Base-by-base conservation (phyloP, 2,113 vertebrate species). In the Amblyopsis rosae region DNA sequence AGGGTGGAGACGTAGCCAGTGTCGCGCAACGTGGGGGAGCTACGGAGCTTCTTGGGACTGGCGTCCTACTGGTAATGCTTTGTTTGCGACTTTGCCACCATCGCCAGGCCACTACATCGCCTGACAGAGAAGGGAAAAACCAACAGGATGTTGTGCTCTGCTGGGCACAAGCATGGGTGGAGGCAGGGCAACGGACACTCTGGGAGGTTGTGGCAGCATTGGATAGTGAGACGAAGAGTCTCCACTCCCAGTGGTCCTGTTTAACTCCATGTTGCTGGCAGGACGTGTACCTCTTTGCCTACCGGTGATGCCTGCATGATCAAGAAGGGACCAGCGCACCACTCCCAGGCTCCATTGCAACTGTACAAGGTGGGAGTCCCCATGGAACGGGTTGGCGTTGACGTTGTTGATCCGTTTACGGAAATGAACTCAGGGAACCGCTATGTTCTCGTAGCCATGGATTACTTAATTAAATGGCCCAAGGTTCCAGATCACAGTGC, bases 401-500 rank as follows among this genome's bases (percentile, higher is more conserved):
- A 12, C 48, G 48, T 9, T 12, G 48, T 13, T 32, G 33, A 13
- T 66, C 12, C 57, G 32, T 69, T 12, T 48, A 51, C 15, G 26
- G 50, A 15, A 57, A 41, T 12, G 60, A 12, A 26, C 49, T 33
- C 33, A 65, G 17, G 62, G 41, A 12, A 26, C 26, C 2, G 26
- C 26, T 26, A 26, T 26, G 26, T 26, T 26, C 26, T 26, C 2
- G 26, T 26, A 26, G 26, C 26, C 26, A 26, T 26, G 26, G 26
- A 26, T 26, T 26, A 26, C 26, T 26, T 26, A 2, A 26, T 26
- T 26, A 26, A 26, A 26, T 26, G 26, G 26, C 26, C 26, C 26
- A 2, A 26, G 26, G 19, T 65, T 46, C 62, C 62, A 26, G 62
- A 65, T 32, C 62, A 65, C 11, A 65, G 7, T 17, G 17, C 12